phyloP scores from a whole-genome alignment of 2,797 vertebrate species.

The Acridotheres tristis region DNA sequence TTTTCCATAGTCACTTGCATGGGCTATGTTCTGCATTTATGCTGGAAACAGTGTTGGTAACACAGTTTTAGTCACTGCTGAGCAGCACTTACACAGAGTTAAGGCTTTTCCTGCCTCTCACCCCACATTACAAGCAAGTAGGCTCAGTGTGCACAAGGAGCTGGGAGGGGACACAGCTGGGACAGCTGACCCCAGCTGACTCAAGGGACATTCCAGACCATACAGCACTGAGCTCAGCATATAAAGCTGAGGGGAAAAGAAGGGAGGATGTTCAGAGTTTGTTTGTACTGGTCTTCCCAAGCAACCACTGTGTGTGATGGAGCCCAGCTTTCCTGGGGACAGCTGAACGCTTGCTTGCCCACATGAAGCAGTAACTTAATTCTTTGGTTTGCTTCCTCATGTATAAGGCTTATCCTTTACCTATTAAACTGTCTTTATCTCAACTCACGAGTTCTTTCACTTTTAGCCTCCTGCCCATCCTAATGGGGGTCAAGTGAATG shows the following conservation, averaged over 20 bases:
- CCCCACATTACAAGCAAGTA: not conserved
- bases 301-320: accelerated
- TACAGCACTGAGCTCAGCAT: not conserved
- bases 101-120: not conserved
- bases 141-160: not conserved
- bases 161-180: not conserved
- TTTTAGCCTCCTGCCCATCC: not conserved
- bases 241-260: not conserved
- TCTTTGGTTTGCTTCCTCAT: not conserved
- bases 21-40: not conserved
- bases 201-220: not conserved
- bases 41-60: not conserved
- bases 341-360: not conserved
- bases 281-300: not conserved
- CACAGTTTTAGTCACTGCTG: not conserved
- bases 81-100: not conserved
- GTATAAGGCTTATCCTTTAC: not conserved
- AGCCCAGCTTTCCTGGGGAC: not conserved
- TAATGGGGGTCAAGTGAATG: not conserved
- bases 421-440: not conserved
- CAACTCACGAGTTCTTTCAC: not conserved
- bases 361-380: not conserved
- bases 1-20: not conserved
- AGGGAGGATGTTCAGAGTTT: not conserved
- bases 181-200: not conserved